Percentiles rank a stretch among this genome's conserved stretches.
phyloP scores from a whole-genome alignment of 2,888 invertebrate species.

The Athripsodes cinereus region DNA sequence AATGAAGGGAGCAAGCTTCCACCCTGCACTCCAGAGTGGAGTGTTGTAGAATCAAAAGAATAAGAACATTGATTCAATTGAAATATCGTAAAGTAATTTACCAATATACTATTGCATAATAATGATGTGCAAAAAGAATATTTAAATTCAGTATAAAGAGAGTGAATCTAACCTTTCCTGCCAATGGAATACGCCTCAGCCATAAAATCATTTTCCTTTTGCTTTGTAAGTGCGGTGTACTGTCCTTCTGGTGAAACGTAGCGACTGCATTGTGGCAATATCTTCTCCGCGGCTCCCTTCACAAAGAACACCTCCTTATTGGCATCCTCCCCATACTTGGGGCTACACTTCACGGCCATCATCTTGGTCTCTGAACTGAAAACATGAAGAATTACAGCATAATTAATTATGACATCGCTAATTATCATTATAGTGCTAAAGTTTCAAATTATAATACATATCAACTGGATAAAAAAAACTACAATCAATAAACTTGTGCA shows the following conservation, averaged over 20 bases:
- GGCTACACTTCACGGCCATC: conserved; percentile 94
- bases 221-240: conserved; percentile 64
- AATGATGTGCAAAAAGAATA: no score
- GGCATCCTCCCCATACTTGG: conserved; percentile 65
- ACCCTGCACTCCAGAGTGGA: no score
- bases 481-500: not conserved
- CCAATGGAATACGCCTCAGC: conserved; percentile 83
- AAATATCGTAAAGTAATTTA: no score
- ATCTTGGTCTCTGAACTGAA: conserved; percentile 90
- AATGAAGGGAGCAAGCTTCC: no score
- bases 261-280: conserved; percentile 79
- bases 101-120: no score
- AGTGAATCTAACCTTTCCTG: conserved; percentile 78
- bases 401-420: not conserved
- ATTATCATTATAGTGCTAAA: not conserved
- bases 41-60: no score
- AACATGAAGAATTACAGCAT: not conserved
- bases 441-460: not conserved
- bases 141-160: no score
- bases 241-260: conserved; percentile 71
- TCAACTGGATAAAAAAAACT: no score
- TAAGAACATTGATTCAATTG: no score
- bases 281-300: conserved; percentile 91
- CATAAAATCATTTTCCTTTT: conserved; percentile 76
- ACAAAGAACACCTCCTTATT: conserved; percentile 82